Conservation (phyloP, 2,113 vertebrate genomes). For the Leuciscus idus region DNA sequence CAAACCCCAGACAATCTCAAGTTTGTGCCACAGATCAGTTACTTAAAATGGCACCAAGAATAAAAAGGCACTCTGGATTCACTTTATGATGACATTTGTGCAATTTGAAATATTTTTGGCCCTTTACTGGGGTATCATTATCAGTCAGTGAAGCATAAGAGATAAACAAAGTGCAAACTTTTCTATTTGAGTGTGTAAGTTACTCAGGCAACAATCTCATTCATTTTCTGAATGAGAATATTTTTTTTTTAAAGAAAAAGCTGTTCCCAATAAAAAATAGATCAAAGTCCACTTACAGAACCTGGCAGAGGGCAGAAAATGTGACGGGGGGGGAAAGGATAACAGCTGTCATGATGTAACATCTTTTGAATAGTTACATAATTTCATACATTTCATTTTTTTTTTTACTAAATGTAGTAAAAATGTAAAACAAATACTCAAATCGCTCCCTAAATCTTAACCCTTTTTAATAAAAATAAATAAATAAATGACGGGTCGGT, state of each 20-base stretch:
- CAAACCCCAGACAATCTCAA: not conserved
- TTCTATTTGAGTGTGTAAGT: no score
- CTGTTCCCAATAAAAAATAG: not conserved
- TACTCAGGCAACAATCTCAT: no score
- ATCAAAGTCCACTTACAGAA: not conserved
- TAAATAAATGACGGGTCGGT: not conserved
- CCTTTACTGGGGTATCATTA: no score
- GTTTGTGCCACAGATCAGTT: not conserved
- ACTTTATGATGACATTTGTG: no score
- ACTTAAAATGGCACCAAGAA: no score
- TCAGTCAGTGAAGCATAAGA: no score
- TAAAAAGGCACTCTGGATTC: no score
- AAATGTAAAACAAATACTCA: not conserved
- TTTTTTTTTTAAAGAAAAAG: not conserved
- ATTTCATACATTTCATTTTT: not conserved
- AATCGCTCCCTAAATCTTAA: not conserved
- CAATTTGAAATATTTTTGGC: no score
- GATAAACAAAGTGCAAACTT: no score
- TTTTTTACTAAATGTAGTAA: no score
- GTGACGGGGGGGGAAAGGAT: not conserved
- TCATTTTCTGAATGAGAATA: no score
- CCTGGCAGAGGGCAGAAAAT: not conserved
- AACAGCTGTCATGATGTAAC: not conserved
- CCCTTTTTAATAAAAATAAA: not conserved
- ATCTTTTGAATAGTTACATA: not conserved